Evolutionary conservation across 2,888 invertebrate genomes (phyloP), one percentile per base, ranked within the genome.

Genomic region (Chouioia cunea): DNA sequence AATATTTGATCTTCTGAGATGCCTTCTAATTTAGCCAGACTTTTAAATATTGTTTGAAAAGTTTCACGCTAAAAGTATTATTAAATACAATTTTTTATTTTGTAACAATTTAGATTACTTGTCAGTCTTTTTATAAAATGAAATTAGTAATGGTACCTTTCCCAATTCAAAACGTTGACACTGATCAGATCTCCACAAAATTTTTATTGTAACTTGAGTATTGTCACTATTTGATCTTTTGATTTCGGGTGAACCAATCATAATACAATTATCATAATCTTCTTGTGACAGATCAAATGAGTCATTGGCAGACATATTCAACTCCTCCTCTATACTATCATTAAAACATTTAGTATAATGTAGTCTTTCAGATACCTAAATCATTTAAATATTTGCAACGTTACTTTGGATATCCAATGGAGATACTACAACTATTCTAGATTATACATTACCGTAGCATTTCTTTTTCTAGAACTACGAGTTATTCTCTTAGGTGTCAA

Each of bases 151-250:
- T 48, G 50, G 44, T 65, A 73, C 73, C 52, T 46, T 66, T 59
- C 71, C 58, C 16, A 82, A 70, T 20, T 74, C 77, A 48, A 82
- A 74, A 47, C 80, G 79, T 58, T 80, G 76, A 8, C 82, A 22
- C 56, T 77, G 74, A 47, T 76, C 77, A 1, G 82, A 82, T 69
- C 73, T 77, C 84, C 84, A 84, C 3, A 79, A 70, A 16, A 84
- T 74, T 77, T 83, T 83, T 15, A 84, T 72, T 64, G 71, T 73
- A 4, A 81, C 74, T 18, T 76, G 77, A 65, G 79, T 80, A 62
- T 81, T 76, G 15, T 82, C 81, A 36, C 73, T 72, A 12, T 78
- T 77, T 6, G 4, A 53, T 12, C 54, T 65, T 56, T 52, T 64
- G 27, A 63, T 3, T 23, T 48, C 16, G 47, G 74, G 75, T 50